These are phyloP conservation scores for Chrysolina haemoptera DNA, from an alignment of 2,888 invertebrate species.

Conservation along the genomic window DNA sequence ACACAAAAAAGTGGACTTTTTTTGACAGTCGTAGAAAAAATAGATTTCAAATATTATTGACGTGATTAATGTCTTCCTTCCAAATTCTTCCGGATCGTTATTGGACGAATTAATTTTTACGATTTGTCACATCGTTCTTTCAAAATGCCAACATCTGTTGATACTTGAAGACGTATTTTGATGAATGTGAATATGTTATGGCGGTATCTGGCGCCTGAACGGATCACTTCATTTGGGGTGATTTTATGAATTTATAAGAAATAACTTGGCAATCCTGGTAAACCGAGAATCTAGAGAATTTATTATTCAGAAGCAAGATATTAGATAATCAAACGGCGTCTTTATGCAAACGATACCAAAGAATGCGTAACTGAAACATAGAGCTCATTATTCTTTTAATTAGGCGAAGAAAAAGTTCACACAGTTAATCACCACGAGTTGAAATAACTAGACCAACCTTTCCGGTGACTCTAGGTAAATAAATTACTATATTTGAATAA, in stretches of 20 bases:
- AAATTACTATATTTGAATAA: not conserved
- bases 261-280: not conserved
- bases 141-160: conserved; percentile 8
- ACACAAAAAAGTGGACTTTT: no score
- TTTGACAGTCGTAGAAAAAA: no score
- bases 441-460: not conserved
- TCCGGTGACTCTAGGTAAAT: not conserved
- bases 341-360: not conserved
- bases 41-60: no score
- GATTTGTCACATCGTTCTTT: conserved; percentile 17
- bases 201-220: not conserved
- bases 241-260: not conserved
- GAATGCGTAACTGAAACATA: not conserved
- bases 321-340: not conserved
- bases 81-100: no score
- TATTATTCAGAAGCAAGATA: not conserved
- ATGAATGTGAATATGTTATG: not conserved
- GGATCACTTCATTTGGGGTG: not conserved
- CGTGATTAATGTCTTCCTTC: no score
- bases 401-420: not conserved
- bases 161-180: not conserved
- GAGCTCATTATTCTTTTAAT: not conserved
- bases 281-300: not conserved
- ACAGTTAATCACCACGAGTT: not conserved
- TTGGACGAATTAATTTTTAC: conserved; percentile 13